Evolutionary conservation across 2,888 invertebrate species (phyloP), one percentile per base, ranked within the genome.

Genomic region (Mythimna albipuncta): DNA sequence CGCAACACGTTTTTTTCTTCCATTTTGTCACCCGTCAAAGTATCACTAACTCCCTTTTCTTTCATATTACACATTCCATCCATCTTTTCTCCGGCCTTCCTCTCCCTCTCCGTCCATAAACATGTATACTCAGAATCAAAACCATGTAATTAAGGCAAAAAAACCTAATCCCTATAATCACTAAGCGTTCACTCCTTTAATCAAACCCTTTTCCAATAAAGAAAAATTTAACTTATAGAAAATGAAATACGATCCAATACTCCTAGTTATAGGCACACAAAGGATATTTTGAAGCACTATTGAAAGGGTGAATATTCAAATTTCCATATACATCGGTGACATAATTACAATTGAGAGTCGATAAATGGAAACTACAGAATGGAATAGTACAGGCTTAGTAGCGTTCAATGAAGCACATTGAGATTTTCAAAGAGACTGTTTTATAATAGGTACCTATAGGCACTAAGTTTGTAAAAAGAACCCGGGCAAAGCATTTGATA

Each of bases 301-400:
- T 64, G 57, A 62, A 82, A 16, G 47, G 32, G 19, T 62, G 59
- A 67, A 72, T 78, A 69, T 78, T 67, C 52, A 44, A 69, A 81
- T 68, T 66, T 66, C 52, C 55, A 66, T 69, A 82, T 61, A 69
- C 65, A 72, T 69, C 50, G 50, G 3, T 55, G 72, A 62, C 78
- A 47, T 71, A 71, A 79, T 70, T 66, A 77, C 52, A 67, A 52
- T 10, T 57, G 72, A 52, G 59, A 66, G 10, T 16, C 66, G 41
- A 63, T 66, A 16, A 50, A 32, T 54, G 66, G 4, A 41, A 6
- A 38, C 16, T 32, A n/a, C 0, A 11, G 35, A 59, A 64, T 19
- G 1, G 16, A 44, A 64, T 55, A 64, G 62, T 65, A 16, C 11
- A 64, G 35, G 16, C 50, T 52, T n/a, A n/a, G 0, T 26, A 0